Evolutionary conservation across 2,888 invertebrate species (phyloP).

Genomic region (Tetrapedia diversipes): DNA sequence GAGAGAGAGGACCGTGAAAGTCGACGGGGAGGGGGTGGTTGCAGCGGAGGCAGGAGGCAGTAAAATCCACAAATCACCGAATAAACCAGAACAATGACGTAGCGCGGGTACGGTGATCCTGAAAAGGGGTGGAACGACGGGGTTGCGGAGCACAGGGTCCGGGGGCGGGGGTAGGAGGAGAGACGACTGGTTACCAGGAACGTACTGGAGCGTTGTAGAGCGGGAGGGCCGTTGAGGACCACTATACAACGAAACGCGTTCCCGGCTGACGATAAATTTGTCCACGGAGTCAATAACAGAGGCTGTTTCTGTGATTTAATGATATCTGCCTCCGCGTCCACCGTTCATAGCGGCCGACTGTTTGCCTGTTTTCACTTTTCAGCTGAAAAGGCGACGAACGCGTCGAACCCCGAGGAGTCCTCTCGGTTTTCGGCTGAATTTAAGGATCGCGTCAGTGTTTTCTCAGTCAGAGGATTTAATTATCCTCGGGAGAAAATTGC

Average conservation of each 20-base stretch:
- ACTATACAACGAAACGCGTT: conserved; percentile 76
- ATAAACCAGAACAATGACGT: conserved; percentile 82
- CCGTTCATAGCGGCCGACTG: conserved; percentile 62
- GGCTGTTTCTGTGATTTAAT: conserved; percentile 82
- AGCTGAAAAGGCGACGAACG: conserved; percentile 44
- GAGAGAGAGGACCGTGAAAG: conserved; percentile 28
- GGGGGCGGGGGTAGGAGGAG: conserved; percentile 59
- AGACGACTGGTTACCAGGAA: conserved; percentile 67
- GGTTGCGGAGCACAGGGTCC: conserved; percentile 44
- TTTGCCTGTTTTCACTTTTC: conserved; percentile 77
- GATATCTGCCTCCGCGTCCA: conserved; percentile 74
- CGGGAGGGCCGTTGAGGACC: conserved; percentile 70
- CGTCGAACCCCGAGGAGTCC: conserved; percentile 22
- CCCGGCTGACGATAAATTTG: conserved; percentile 81
- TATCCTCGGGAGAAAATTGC: too few relatives aligned
- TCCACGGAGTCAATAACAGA: conserved; percentile 82
- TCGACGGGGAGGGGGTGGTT: conserved; percentile 19
- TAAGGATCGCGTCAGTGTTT: too few relatives aligned
- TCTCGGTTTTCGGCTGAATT: background rate
- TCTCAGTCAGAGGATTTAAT: background rate
- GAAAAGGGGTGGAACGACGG: conserved; percentile 46
- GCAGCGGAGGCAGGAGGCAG: conserved; percentile 64
- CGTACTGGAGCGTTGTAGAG: conserved; percentile 63
- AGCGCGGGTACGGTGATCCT: conserved; percentile 69
- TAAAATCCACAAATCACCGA: conserved; percentile 82